Conservation (phyloP, 2,797 vertebrate species). For the Girardinus metallicus region DNA sequence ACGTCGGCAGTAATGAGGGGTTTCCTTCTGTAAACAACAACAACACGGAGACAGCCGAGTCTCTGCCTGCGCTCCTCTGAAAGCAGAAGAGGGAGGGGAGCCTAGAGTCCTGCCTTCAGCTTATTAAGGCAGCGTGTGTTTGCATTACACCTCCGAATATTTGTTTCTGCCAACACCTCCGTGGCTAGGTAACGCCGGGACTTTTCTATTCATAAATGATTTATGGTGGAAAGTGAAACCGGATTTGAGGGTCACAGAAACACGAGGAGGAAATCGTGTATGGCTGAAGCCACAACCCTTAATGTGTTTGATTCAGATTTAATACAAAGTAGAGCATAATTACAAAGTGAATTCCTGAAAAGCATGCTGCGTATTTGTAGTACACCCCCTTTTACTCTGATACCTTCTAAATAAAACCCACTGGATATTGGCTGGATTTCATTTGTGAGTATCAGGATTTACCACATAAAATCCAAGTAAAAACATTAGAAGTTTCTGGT, state of each 20-base stretch:
- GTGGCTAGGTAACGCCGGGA: constrained; percentile 31
- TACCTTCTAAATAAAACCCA: neutral
- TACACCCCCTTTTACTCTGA: neutral
- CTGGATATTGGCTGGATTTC: neutral
- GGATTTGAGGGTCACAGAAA: constrained; percentile 38
- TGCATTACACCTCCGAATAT: constrained; percentile 34
- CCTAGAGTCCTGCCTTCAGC: constrained; percentile 18
- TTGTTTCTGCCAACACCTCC: constrained; percentile 39
- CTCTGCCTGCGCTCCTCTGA: constrained; percentile 16
- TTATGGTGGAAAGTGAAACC: constrained; percentile 38
- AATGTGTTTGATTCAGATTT: neutral
- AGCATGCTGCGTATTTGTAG: neutral
- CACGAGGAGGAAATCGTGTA: neutral
- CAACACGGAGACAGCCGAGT: constrained; percentile 46
- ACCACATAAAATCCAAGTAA: neutral
- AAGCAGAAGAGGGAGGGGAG: constrained; percentile 19
- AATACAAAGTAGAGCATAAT: neutral
- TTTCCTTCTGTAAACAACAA: constrained; percentile 75
- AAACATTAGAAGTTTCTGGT: neutral
- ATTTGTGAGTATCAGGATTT: too few relatives aligned
- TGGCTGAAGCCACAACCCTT: neutral
- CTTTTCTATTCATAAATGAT: constrained; percentile 47
- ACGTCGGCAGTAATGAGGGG: constrained; percentile 68
- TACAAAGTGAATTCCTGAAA: neutral
- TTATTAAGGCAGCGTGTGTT: constrained; percentile 25